phyloP scores from a whole-genome alignment of 2,113 vertebrate genomes.

The Azemiops feae region DNA sequence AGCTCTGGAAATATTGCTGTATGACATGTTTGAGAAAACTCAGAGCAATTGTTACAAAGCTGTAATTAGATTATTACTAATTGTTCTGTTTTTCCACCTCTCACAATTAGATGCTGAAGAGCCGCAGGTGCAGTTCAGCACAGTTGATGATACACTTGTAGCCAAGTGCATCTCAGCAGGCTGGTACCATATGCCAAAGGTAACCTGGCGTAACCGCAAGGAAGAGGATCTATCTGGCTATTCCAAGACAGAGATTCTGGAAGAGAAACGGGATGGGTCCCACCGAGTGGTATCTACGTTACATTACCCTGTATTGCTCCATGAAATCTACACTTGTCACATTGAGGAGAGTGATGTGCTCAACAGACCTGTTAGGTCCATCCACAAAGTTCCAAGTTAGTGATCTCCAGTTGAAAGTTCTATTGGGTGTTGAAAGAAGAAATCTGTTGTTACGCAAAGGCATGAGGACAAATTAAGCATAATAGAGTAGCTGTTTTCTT shows the following conservation, averaged over 20 bases:
- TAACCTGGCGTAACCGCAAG: slow-evolving; percentile 48
- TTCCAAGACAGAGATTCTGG: slow-evolving; percentile 38
- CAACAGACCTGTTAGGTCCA: slow-evolving; percentile 38
- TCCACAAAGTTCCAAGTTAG: slow-evolving; percentile 45
- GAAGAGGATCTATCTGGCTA: slow-evolving; percentile 53
- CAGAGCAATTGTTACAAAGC: slow-evolving; percentile 5
- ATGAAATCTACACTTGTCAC: slow-evolving; percentile 38
- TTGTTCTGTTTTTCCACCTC: slow-evolving; percentile 47
- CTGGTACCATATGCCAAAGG: slow-evolving; percentile 52
- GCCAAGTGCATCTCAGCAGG: slow-evolving; percentile 47
- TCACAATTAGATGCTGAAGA: slow-evolving; percentile 53
- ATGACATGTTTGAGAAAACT: neutral
- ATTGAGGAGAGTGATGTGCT: slow-evolving; percentile 52
- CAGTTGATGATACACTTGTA: slow-evolving; percentile 33
- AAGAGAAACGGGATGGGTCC: slow-evolving; percentile 50
- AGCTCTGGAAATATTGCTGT: neutral
- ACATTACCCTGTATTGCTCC: slow-evolving; percentile 47
- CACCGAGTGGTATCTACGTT: slow-evolving; percentile 47
- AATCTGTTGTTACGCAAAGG: neutral
- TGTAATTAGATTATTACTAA: slow-evolving; percentile 24
- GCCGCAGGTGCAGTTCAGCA: slow-evolving; percentile 52
- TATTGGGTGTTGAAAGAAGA: neutral
- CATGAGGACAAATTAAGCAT: neutral
- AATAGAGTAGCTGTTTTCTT: neutral
- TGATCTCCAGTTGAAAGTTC: neutral